Base-by-base conservation (phyloP, 1,140 invertebrate species). In the Drosophila azteca region DNA sequence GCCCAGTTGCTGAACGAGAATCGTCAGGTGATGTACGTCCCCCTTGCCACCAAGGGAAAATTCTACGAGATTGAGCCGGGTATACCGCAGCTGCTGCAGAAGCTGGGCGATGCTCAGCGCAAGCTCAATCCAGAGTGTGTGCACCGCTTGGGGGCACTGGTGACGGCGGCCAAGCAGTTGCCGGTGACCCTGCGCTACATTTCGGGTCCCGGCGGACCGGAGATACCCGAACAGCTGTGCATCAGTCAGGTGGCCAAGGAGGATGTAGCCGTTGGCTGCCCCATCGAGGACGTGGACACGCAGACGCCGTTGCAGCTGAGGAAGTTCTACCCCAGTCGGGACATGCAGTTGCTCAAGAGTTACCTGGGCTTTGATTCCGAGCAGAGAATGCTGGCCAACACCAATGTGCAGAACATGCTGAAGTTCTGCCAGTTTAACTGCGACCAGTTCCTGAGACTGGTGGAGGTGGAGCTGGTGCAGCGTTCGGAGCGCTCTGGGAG, bases 341-440 rank as follows among this genome's bases (percentile, higher is more conserved):
- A 92, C 60, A 92, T 93, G 78, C 92, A 92, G 71, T 77, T 94
- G 50, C 88, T 93, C 4, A 93, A 93, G 67, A 93, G 93, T 2
- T 92, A 93, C 68, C 90, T 94, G 50, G 93, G 94, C 60, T 94
- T 93, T 71, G 94, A 94, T 35, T 93, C 89, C 53, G 94, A 94
- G 68, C 93, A 94, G 71, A 91, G 93, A 45, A 93, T 94, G 93
- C 93, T 94, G 78, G 92, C 93, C 64, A 94, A 94, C 81, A 91
- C 93, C 8, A 93, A 93, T 78, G 93, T 94, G 49, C 93, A 94
- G 77, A 94, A 94, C 91, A 93, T 94, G 90, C 92, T 94, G 62
- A 94, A 93, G 90, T 94, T 93, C 90, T 94, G 93, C 92, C 93
- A 94, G 92, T 92, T 94, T 29, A 94, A 94, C 91, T 76, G 91